phyloP scores from a whole-genome alignment of 2,888 invertebrate species.

The Argynnis bischoffii region DNA sequence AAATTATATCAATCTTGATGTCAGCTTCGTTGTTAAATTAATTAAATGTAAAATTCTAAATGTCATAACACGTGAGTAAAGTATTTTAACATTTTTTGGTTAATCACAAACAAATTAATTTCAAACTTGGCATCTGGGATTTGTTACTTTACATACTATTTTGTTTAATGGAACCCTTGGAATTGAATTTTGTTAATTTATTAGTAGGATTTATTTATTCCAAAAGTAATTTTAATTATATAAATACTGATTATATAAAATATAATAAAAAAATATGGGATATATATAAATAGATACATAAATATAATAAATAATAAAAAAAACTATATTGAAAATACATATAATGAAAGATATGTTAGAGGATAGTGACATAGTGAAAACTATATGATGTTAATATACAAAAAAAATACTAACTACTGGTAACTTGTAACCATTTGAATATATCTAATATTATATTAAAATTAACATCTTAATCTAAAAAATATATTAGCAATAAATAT shows the following conservation, averaged over 20 bases:
- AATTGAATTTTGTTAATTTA: slow-evolving; percentile 37
- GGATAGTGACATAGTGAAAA: neutral
- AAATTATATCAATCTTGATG: too few relatives aligned
- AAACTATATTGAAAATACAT: neutral
- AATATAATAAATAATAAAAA: neutral
- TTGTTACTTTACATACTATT: slow-evolving; percentile 20
- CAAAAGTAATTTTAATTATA: slow-evolving; percentile 14
- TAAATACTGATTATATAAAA: neutral
- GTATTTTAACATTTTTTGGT: slow-evolving; percentile 47
- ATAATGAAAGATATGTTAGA: neutral
- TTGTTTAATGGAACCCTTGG: slow-evolving; percentile 33
- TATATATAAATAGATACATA: slow-evolving; percentile 1
- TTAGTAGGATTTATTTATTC: slow-evolving; percentile 32
- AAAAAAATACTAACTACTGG: slow-evolving; percentile 32
- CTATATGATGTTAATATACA: slow-evolving; percentile 18
- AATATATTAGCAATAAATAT: slow-evolving; percentile 37
- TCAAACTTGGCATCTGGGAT: slow-evolving; percentile 43
- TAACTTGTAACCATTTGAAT: slow-evolving; percentile 26
- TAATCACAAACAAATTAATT: slow-evolving; percentile 53
- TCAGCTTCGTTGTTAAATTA: neutral
- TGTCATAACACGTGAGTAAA: slow-evolving; percentile 26
- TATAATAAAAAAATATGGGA: neutral
- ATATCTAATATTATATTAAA: slow-evolving; percentile 15
- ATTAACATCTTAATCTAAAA: slow-evolving; percentile 18
- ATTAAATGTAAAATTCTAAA: slow-evolving; percentile 6